phyloP scores from a whole-genome alignment of 2,797 vertebrate genomes.

The Sebastolobus altivelis region DNA sequence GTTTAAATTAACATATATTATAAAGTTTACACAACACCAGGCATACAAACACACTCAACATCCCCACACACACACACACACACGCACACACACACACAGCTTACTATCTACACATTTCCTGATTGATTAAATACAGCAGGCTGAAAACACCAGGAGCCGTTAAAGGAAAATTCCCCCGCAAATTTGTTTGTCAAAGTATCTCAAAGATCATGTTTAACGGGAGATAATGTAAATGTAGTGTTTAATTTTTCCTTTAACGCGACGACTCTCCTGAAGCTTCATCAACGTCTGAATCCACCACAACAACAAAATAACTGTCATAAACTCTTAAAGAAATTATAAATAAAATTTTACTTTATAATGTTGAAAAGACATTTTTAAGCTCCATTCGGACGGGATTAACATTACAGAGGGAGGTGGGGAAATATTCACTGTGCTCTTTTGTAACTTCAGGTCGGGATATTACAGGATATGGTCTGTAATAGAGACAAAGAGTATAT shows the following conservation, averaged over 20 bases:
- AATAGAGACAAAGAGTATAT: too few species aligned
- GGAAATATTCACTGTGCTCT: neutral
- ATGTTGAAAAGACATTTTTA: neutral
- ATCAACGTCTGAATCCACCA: neutral
- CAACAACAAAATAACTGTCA: neutral
- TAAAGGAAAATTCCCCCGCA: neutral
- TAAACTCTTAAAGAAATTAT: neutral
- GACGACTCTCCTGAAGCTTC: neutral
- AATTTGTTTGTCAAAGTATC: neutral
- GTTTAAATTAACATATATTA: slow-evolving; percentile 56
- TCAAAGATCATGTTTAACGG: neutral
- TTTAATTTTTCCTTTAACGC: neutral
- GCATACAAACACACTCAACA: slow-evolving; percentile 28
- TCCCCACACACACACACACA: slow-evolving; percentile 10
- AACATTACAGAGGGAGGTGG: neutral
- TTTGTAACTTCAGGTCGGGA: neutral
- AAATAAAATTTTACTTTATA: neutral
- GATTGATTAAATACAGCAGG: slow-evolving; percentile 34
- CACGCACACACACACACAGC: neutral
- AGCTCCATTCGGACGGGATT: neutral
- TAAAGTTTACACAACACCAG: slow-evolving; percentile 54
- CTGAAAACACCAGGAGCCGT: slow-evolving; percentile 3
- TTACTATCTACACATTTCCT: slow-evolving; percentile 42
- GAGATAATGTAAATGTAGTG: slow-evolving; percentile 1
- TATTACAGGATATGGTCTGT: neutral